Percentiles rank a stretch among this genome's conserved stretches.
Conservation (phyloP, 2,797 vertebrate genomes). For the Lycodopsis pacificus region DNA sequence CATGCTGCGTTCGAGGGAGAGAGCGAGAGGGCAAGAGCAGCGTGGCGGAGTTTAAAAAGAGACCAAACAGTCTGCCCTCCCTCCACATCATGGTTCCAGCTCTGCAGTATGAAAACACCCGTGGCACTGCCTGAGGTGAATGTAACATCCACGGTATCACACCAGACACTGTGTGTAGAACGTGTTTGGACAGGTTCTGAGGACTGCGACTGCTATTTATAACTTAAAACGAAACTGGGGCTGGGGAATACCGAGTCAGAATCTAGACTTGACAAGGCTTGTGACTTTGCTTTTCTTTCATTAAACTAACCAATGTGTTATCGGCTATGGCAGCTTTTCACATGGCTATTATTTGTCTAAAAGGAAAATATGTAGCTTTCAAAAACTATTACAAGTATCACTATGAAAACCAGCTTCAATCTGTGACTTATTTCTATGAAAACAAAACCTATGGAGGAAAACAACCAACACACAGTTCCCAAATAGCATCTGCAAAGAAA, state of each 20-base stretch:
- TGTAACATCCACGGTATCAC: slow-evolving; percentile 7
- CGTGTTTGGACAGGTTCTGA: slow-evolving; percentile 14
- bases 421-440: background rate
- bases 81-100: background rate
- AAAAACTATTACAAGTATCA: background rate
- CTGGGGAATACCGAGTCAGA: slow-evolving; percentile 19
- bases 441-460: background rate
- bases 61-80: slow-evolving; percentile 35
- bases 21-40: slow-evolving; percentile 9
- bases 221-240: slow-evolving; percentile 18
- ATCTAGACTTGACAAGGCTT: slow-evolving; percentile 12
- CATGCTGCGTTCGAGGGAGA: slow-evolving; percentile 15
- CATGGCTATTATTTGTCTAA: background rate
- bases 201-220: slow-evolving; percentile 31
- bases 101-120: slow-evolving; percentile 15
- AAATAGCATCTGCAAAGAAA: slow-evolving; percentile 46
- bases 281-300: slow-evolving; percentile 10
- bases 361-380: background rate
- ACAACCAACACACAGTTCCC: slow-evolving; percentile 14
- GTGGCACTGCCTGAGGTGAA: slow-evolving; percentile 2
- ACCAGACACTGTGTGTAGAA: slow-evolving; percentile 16
- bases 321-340: background rate
- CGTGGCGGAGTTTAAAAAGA: slow-evolving; percentile 31
- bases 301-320: background rate
- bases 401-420: background rate